Percentiles rank a stretch among this genome's conserved stretches.
phyloP scores from a whole-genome alignment of 2,113 vertebrate genomes.

The Laterallus jamaicensis region DNA sequence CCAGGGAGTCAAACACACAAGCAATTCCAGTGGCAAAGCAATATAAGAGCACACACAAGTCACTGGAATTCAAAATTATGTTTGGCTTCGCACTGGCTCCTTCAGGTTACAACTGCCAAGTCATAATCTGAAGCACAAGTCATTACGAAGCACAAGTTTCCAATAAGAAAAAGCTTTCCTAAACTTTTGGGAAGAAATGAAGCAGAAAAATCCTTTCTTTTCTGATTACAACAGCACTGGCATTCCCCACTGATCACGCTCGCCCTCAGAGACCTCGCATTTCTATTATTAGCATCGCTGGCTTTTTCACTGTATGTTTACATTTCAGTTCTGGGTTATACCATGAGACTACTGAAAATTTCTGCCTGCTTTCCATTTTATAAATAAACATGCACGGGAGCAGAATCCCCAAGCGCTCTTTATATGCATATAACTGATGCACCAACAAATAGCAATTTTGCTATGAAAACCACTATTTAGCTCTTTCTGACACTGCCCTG shows the following conservation, averaged over 20 bases:
- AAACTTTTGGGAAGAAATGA: not conserved
- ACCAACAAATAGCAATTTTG: constrained; percentile 31
- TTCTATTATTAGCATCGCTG: constrained; percentile 14
- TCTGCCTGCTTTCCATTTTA: constrained; percentile 30
- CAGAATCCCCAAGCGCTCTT: constrained; percentile 15
- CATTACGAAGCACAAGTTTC: not conserved
- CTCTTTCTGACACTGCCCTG: not conserved
- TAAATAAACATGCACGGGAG: constrained; percentile 35
- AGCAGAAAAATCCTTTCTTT: not conserved
- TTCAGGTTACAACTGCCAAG: not conserved
- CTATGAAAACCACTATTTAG: not conserved
- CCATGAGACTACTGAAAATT: constrained; percentile 1
- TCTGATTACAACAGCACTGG: not conserved
- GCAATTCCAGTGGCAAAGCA: not conserved
- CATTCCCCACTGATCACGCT: not conserved
- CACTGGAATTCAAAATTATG: no score
- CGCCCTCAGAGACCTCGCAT: not conserved
- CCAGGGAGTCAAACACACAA: not conserved
- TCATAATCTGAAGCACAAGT: no score
- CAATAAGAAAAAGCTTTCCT: not conserved
- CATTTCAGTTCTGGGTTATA: not conserved
- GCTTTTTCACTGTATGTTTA: constrained; percentile 3
- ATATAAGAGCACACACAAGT: not conserved
- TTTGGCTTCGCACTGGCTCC: not conserved
- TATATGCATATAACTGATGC: not conserved